Percentiles rank a stretch among this genome's conserved stretches.
phyloP scores from a whole-genome alignment of 2,797 vertebrate species.

The Erpetoichthys calabaricus region DNA sequence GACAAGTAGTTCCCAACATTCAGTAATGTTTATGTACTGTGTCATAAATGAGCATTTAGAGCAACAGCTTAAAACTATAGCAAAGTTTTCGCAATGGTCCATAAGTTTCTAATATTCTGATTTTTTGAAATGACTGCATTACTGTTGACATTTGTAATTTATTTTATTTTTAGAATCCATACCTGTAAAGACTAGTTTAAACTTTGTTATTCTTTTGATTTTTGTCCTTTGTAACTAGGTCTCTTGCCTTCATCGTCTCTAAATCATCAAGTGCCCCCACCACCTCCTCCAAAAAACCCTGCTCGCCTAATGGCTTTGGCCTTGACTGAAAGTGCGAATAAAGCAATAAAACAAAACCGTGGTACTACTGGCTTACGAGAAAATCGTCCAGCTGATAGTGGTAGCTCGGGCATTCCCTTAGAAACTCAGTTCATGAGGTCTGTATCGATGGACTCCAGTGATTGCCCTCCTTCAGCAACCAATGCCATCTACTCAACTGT shows the following conservation, averaged over 20 bases:
- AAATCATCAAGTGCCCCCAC: slow-evolving; percentile 44
- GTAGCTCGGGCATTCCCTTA: slow-evolving; percentile 14
- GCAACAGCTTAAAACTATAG: no score
- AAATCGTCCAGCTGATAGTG: slow-evolving; percentile 11
- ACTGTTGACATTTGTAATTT: no score
- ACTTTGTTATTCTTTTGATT: background rate
- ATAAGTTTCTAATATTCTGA: no score
- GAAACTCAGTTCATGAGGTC: slow-evolving; percentile 36
- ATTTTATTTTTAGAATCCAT: no score
- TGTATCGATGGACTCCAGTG: slow-evolving; percentile 44
- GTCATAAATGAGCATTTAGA: no score
- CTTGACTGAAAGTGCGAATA: slow-evolving; percentile 58
- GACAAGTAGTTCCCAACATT: no score
- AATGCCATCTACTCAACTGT: slow-evolving; percentile 42
- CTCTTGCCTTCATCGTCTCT: slow-evolving; percentile 29
- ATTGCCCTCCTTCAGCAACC: slow-evolving; percentile 28
- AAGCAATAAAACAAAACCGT: slow-evolving; percentile 41
- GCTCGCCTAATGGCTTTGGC: slow-evolving; percentile 61
- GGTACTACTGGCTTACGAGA: slow-evolving; percentile 21
- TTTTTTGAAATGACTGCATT: no score
- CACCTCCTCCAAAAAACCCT: slow-evolving; percentile 60
- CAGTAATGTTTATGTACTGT: no score
- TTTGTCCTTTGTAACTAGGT: background rate
- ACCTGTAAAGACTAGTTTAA: background rate
- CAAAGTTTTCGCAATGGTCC: no score